phyloP scores from a whole-genome alignment of 2,888 invertebrate genomes.

The Aspidiotus rigidus region DNA sequence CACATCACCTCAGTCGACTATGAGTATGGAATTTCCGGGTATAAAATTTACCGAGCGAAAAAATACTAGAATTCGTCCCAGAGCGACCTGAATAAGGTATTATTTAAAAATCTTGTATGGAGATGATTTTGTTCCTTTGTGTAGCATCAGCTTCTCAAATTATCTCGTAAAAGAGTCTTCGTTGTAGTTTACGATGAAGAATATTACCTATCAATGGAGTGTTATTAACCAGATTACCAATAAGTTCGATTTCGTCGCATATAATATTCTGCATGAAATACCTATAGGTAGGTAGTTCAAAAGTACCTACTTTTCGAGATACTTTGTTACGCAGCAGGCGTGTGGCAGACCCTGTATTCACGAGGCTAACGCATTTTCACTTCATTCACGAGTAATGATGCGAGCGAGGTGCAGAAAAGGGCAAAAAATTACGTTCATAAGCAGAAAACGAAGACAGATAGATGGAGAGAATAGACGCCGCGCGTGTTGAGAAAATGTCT shows the following conservation, averaged over 20 bases:
- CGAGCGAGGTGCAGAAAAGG: neutral
- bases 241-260: no score
- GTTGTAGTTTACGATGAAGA: conserved; percentile 11
- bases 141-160: conserved; percentile 12
- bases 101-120: no score
- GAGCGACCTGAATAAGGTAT: no score
- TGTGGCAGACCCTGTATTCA: neutral
- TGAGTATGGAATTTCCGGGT: no score
- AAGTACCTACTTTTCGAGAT: neutral
- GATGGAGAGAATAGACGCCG: neutral
- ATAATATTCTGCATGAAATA: neutral
- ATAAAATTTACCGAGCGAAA: no score
- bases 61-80: no score
- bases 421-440: conserved; percentile 16
- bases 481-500: conserved; percentile 18
- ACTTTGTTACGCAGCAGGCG: conserved; percentile 13
- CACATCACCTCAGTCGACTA: no score
- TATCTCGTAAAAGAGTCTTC: conserved; percentile 16
- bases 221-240: no score
- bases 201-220: neutral
- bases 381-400: no score
- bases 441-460: neutral
- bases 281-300: neutral
- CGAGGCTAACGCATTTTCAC: no score
- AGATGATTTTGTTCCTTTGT: neutral